phyloP scores from a whole-genome alignment of 2,888 invertebrate genomes.

The Sesia bembeciformis region DNA sequence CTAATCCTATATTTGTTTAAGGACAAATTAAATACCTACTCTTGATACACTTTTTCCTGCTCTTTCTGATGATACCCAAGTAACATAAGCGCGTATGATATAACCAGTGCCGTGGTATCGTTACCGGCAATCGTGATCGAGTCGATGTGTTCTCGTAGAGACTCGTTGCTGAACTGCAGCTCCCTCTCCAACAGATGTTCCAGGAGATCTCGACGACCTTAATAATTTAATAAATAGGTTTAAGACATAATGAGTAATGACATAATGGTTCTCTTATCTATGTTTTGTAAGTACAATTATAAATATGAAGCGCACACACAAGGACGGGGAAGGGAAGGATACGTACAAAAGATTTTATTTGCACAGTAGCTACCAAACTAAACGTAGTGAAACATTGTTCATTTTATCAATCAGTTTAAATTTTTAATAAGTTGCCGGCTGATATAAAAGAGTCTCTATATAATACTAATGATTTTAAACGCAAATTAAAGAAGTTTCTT shows the following conservation, averaged over 20 bases:
- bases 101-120: slow-evolving; percentile 59
- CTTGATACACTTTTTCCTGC: slow-evolving; percentile 33
- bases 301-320: no score
- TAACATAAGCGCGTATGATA: slow-evolving; percentile 43
- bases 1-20: no score
- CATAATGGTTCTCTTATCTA: neutral
- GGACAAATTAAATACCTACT: slow-evolving; percentile 22
- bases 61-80: slow-evolving; percentile 36
- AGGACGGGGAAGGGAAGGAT: no score
- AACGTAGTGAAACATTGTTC: no score
- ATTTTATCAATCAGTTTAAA: no score
- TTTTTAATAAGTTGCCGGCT: no score
- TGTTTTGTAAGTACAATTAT: no score
- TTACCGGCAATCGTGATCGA: slow-evolving; percentile 74
- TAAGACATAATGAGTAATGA: neutral
- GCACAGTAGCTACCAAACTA: no score
- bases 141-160: slow-evolving; percentile 73
- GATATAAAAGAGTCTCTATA: no score
- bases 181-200: slow-evolving; percentile 53
- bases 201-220: slow-evolving; percentile 39
- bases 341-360: no score
- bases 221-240: slow-evolving; percentile 9
- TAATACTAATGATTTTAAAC: no score
- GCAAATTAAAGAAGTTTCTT: no score
- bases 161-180: slow-evolving; percentile 52